Evolutionary conservation across 2,113 vertebrate species (phyloP), one percentile per base, ranked within the genome.

Genomic region (Nesospiza acunhae): DNA sequence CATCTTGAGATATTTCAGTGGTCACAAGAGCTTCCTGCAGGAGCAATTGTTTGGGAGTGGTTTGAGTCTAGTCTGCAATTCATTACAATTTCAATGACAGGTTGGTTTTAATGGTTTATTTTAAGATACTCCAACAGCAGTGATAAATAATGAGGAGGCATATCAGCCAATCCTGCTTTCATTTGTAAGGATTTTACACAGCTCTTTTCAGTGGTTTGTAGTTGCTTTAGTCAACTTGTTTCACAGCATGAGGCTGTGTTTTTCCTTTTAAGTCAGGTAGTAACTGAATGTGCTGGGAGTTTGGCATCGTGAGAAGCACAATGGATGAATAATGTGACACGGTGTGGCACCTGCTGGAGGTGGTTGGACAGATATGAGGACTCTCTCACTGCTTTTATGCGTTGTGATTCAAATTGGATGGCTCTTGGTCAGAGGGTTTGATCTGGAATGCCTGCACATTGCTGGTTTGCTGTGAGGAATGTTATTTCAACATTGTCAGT

Each of bases 91-190:
- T 23, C 19, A 76, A 3, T 49, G 67, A 26, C 49, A 52, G 9
- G 28, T 33, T 83, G 66, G 22, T 76, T 93, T 96, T 73, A 89
- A 50, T 79, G 50, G n/a, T 42, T 91, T 11, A 11, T 64, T 89
- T 94, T 72, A 27, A 89, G 70, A 42, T 0, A 1, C 31, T 63
- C 18, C 35, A 78, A n/a, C 31, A 67, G 49, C 41, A 81, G 28
- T 49, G 49, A 46, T 73, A 89, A 81, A 84, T 67, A 83, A 76
- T 18, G 46, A 84, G 27, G 33, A 84, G 53, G 23, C 3, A 1
- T 58, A 33, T 83, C 13, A 74, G 50, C 22, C 69, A 42, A 80
- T 56, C 42, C 21, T 39, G 21, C 6, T 87, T n/a, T 50, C 39
- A 39, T 94, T 85, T 5, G 3, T 26, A 35, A 85, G 56, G 41